Base-by-base conservation (phyloP, 1,140 invertebrate species). In the Heliothis subflexa region DNA sequence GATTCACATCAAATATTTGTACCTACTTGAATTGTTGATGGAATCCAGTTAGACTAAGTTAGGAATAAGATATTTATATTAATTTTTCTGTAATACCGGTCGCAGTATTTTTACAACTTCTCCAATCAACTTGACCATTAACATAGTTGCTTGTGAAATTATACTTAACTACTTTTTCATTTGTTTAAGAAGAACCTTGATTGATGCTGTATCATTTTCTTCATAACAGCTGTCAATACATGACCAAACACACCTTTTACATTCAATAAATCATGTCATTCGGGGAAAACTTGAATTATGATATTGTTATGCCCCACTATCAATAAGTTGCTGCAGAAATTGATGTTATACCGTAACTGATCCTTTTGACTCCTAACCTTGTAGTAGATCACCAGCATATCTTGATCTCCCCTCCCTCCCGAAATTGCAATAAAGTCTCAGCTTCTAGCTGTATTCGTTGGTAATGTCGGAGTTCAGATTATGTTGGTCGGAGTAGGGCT, bases 301-400 rank as follows among this genome's bases (percentile, higher is more conserved):
- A 88, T 91, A 92, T 91, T 89, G 89, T 90, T 92, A 92, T 91
- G 77, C 81, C 81, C 84, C 80, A 78, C 83, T 83, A 91, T 91
- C 88, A 90, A 88, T 91, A 88, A 89, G 82, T 80, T 52, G 64
- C 78, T 70, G 54, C 80, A 81, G 78, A 82, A 90, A 90, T 89
- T 85, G 86, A 86, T 86, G 84, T 89, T 88, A 88, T 86, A 83
- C 77, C 82, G 85, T 79, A 83, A 84, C 88, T 83, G 89, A 91
- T 91, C 86, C 86, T 76, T 89, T 92, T 92, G 89, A 89, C 90
- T 89, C 84, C 87, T 91, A 90, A 92, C 89, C 91, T 92, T 85
- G 80, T 25, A 79, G 80, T 52, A 80, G 50, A 82, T 76, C 74
- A 82, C 89, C 86, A 87, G 62, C 61, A n/a, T 86, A 81, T 40